Evolutionary conservation across 2,113 vertebrate genomes (phyloP).

Genomic region (Apeltes quadracus): DNA sequence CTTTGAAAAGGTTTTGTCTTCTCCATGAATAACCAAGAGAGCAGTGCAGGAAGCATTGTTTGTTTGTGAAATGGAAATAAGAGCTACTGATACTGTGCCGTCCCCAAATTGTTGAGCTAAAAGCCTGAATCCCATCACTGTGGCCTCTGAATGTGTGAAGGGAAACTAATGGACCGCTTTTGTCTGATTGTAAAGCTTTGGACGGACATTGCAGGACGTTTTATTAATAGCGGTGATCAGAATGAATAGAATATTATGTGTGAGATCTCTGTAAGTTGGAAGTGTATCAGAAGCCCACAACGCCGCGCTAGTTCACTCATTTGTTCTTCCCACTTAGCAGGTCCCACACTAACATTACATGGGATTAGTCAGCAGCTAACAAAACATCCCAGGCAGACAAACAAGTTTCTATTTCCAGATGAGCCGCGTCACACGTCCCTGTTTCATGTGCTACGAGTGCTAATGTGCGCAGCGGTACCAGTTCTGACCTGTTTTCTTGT

Average conservation of each 20-base stretch:
- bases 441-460: slow-evolving; percentile 17
- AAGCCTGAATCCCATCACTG: slow-evolving; percentile 21
- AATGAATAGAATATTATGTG: not conserved
- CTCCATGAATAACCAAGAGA: no score
- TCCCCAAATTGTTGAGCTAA: slow-evolving; percentile 1
- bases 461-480: slow-evolving; percentile 27
- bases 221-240: slow-evolving; percentile 12
- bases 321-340: slow-evolving; percentile 43
- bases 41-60: not conserved
- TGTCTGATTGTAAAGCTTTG: slow-evolving; percentile 9
- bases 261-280: slow-evolving; percentile 38
- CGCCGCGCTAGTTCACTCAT: slow-evolving; percentile 13
- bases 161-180: slow-evolving; percentile 18
- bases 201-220: not conserved
- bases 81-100: not conserved
- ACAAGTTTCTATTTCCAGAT: slow-evolving; percentile 44
- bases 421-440: slow-evolving; percentile 27
- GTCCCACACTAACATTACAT: slow-evolving; percentile 51
- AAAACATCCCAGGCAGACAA: slow-evolving; percentile 61
- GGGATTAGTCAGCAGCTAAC: slow-evolving; percentile 55
- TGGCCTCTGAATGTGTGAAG: slow-evolving; percentile 14
- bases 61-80: not conserved
- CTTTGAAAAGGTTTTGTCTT: not conserved
- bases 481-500: slow-evolving; percentile 36
- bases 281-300: not conserved